Conservation (phyloP, 2,113 vertebrate species). For the Eptesicus fuscus region DNA sequence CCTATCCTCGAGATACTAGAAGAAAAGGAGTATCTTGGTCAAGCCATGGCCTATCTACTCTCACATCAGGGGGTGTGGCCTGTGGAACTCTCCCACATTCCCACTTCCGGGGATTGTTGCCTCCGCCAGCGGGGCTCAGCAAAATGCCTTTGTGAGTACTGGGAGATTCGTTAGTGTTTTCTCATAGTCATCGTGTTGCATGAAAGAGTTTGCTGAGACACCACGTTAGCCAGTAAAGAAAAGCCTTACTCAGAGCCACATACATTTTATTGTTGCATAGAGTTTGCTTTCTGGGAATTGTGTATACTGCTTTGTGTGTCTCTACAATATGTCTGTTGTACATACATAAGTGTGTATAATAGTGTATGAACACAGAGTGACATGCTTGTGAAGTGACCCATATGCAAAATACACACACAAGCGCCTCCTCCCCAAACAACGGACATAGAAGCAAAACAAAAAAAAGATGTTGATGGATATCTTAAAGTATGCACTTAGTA, state of each 20-base stretch:
- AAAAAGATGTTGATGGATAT: not conserved
- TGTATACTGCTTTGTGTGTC: not conserved
- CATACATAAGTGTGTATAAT: too few relatives aligned
- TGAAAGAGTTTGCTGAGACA: constrained; percentile 76
- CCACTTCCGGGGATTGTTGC: constrained; percentile 53
- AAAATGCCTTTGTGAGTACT: constrained; percentile 75
- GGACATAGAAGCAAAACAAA: constrained; percentile 26
- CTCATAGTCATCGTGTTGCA: constrained; percentile 71
- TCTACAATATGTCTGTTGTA: not conserved
- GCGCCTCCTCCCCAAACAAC: not conserved
- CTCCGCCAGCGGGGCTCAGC: constrained; percentile 74
- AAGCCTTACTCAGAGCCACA: constrained; percentile 70
- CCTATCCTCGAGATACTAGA: not conserved
- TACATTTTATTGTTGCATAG: constrained; percentile 51
- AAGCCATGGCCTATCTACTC: not conserved
- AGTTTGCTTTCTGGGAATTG: constrained; percentile 55
- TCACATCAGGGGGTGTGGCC: constrained; percentile 43
- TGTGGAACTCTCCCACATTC: constrained; percentile 50
- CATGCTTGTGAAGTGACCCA: not conserved
- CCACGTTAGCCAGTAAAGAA: constrained; percentile 74
- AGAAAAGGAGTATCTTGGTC: not conserved
- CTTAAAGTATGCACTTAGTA: not conserved
- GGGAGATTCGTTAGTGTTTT: constrained; percentile 71
- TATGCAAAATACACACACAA: not conserved
- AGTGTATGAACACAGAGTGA: rapidly evolving